Evolutionary conservation across 2,888 invertebrate species (phyloP).

Genomic region (Aethes cnicana): DNA sequence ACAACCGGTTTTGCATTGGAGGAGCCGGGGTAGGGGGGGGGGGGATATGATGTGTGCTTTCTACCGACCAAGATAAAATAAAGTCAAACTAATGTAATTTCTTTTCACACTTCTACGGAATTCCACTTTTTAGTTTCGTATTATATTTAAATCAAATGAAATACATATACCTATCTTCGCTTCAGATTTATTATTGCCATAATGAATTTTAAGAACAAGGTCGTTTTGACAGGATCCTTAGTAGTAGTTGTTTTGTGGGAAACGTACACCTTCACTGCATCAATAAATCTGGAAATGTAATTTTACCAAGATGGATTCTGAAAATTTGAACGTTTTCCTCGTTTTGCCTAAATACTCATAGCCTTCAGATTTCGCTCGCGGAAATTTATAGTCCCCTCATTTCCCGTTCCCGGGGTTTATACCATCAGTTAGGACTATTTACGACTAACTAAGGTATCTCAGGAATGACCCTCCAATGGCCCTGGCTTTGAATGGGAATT

Average conservation of each 20-base stretch:
- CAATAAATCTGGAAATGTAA: too few species aligned
- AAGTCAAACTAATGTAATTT: too few species aligned
- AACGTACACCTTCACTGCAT: too few species aligned
- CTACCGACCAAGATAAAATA: too few species aligned
- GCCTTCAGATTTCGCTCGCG: slow-evolving; percentile 24
- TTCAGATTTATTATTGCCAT: too few species aligned
- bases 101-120: too few species aligned
- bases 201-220: too few species aligned
- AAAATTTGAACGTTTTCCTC: slow-evolving; percentile 1
- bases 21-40: slow-evolving; percentile 6
- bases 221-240: too few species aligned
- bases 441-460: slow-evolving; percentile 34
- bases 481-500: slow-evolving; percentile 13
- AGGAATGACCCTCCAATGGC: slow-evolving; percentile 32
- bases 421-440: slow-evolving; percentile 39
- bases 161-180: too few species aligned
- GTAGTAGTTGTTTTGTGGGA: too few species aligned
- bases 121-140: too few species aligned
- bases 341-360: neutral
- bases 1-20: slow-evolving; percentile 14
- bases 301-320: neutral
- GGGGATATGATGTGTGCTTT: slow-evolving; percentile 1
- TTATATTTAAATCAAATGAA: too few species aligned
- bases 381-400: slow-evolving; percentile 37
- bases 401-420: slow-evolving; percentile 34